A percentile compares a stretch with the other conserved stretches of the same genome.
Conservation (phyloP, 2,797 vertebrate species). For the Setipinna tenuifilis region DNA sequence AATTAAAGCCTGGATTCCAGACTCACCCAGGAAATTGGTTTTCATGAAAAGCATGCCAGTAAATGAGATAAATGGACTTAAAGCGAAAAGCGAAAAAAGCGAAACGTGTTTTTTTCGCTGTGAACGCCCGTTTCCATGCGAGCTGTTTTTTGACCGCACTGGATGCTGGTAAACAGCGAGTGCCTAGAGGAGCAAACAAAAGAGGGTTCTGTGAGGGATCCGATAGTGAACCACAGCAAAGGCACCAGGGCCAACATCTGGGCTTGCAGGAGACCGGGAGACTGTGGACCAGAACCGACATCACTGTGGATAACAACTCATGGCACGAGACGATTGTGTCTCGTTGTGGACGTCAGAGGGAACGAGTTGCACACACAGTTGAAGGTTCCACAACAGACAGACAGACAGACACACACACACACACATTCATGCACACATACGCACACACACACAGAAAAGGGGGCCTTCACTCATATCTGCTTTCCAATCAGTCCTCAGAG, state of each 20-base stretch:
- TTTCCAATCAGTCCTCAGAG: background rate
- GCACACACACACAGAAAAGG: background rate
- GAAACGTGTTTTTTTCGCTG: slow-evolving; percentile 23
- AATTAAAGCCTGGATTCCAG: slow-evolving; percentile 3
- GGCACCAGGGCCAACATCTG: slow-evolving; percentile 43
- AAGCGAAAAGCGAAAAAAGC: background rate
- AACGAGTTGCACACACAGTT: background rate
- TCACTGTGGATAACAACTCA: slow-evolving; percentile 33
- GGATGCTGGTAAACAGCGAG: slow-evolving; percentile 50
- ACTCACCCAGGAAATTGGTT: background rate
- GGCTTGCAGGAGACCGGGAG: slow-evolving; percentile 13
- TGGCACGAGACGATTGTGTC: background rate
- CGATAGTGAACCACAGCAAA: slow-evolving; percentile 49
- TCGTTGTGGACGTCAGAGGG: background rate
- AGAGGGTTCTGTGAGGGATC: slow-evolving; percentile 44
- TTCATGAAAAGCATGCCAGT: background rate
- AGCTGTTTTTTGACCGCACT: slow-evolving; percentile 32
- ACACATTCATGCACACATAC: background rate
- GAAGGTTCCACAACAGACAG: background rate
- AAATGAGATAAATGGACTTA: slow-evolving; percentile 23
- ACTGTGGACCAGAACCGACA: slow-evolving; percentile 33
- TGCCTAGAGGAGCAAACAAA: slow-evolving; percentile 30
- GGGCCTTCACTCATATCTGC: background rate
- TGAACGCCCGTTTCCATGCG: slow-evolving; percentile 26
- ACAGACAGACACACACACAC: too few species aligned